Base-by-base conservation (phyloP, 2,888 invertebrate genomes). In the Nemotelus pantherinus region DNA sequence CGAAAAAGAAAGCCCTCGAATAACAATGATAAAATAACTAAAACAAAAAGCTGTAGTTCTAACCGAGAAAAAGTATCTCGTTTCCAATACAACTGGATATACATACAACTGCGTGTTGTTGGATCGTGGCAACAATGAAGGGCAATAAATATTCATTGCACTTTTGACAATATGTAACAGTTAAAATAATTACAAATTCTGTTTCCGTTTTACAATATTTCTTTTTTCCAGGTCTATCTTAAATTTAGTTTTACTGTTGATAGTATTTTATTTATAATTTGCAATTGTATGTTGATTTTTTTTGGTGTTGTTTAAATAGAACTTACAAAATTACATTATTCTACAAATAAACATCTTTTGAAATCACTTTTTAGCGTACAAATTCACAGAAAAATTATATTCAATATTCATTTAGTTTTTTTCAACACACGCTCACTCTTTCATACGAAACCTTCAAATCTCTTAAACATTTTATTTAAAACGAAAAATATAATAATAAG, bases 61-160 rank as follows among this genome's bases (percentile, higher is more conserved):
- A 48, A 50, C 67, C 67, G 25, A 65, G 65, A 10, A 65, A 45
- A 25, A 65, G 10, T 47, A 47, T 44, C 47, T 65, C 10, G 65
- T 10, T 58, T 48, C n/a, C 41, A 48, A 68, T 68, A 68, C 67
- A 50, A 50, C 48, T 48, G 48, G 48, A n/a, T 3, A 5, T 5
- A 25, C 50, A 48, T 50, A 48, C 10, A 47, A 4, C 3, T 68
- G 67, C 67, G 48, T 25, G 48, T 48, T 68, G 45, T 5, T 71
- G 3, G 10, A 25, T 25, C 43, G 44, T 41, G 45, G 55, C 39
- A 47, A 74, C 47, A 74, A 48, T 74, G 74, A 74, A 72, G 58
- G 45, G 58, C 63, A 74, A 74, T 74, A 74, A 74, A 74, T 60
- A 48, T 74, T 48, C 50, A 60, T 74, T 74, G 74, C n/a, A 48